Base-by-base conservation (phyloP, 1,140 invertebrate genomes). In the Teleogryllus occipitalis region DNA sequence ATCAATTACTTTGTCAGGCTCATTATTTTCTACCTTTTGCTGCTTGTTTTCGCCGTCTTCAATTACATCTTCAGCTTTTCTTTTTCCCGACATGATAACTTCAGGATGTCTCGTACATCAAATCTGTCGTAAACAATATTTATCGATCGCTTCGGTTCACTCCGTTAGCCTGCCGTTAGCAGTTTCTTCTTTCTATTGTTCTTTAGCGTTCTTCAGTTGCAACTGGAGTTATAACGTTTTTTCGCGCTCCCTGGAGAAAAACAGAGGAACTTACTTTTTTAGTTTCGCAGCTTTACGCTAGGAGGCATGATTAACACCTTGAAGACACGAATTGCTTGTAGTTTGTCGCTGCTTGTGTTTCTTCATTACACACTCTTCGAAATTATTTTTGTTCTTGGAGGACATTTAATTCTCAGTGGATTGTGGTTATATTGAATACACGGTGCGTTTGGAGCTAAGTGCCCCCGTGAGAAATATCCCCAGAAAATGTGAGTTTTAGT, bases 21-120 rank as follows among this genome's bases (percentile, higher is more conserved):
- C 87, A 22, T 88, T 87, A 18, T 86, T 86, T 0, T 87, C 86
- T 77, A 86, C 84, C 76, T 87, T 86, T 80, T 87, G 85, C 77
- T 88, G 86, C 12, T 87, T 86, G 75, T 87, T 87, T 79, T 87
- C 87, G 49, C 87, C 85, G 39, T 86, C 85, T 78, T 86, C 87
- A 21, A 83, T 83, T 10, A 83, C 81, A 81, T 88, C 88, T 27
- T 83, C 82, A 48, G 85, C 85, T 18, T 82, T 82, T 65, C 81
- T 74, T 79, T 82, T 82, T 48, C 75, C 81, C n/a, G 78, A 76
- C 74, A 80, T 80, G 54, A 65, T 80, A 21, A 78, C 22, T 65
- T 74, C 27, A 39, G 22, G 74, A 21, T 47, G 72, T 75, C 72
- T 80, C 48, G 27, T 48, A 77, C 79, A 80, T 80, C 73, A 80